Conservation (phyloP, 2,797 vertebrate species). For the Chelmon rostratus region DNA sequence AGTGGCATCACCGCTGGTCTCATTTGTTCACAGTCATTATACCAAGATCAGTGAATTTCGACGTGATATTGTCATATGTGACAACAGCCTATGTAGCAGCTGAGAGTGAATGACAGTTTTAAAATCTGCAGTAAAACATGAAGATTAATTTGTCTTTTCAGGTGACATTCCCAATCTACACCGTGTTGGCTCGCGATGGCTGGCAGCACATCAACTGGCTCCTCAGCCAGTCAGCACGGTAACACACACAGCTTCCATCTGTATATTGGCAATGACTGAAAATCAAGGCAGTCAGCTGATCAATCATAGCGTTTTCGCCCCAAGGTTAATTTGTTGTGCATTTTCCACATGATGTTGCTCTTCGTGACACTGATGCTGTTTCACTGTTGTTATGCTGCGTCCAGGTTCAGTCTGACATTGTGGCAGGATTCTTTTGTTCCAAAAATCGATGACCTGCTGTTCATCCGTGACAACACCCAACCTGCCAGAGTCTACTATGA, state of each 20-base stretch:
- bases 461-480: constrained; percentile 87
- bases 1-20: background rate
- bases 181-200: constrained; percentile 80
- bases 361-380: background rate
- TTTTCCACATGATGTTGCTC: background rate
- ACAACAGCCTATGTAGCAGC: background rate
- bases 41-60: background rate
- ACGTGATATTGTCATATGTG: background rate
- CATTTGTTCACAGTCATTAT: background rate
- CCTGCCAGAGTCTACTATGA: constrained; percentile 88
- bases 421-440: constrained; percentile 87
- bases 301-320: background rate
- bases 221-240: constrained; percentile 88
- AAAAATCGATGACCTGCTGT: constrained; percentile 86
- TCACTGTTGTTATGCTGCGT: background rate
- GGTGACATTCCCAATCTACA: constrained; percentile 87
- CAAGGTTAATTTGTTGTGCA: background rate
- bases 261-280: background rate
- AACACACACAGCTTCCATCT: constrained; percentile 40
- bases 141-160: constrained; percentile 25
- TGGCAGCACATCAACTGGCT: constrained; percentile 92
- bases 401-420: constrained; percentile 89
- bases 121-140: background rate
- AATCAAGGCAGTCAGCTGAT: background rate
- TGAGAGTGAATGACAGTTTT: background rate